Evolutionary conservation across 2,888 invertebrate species (phyloP).

Genomic region (Epiperipatus broadwayi): DNA sequence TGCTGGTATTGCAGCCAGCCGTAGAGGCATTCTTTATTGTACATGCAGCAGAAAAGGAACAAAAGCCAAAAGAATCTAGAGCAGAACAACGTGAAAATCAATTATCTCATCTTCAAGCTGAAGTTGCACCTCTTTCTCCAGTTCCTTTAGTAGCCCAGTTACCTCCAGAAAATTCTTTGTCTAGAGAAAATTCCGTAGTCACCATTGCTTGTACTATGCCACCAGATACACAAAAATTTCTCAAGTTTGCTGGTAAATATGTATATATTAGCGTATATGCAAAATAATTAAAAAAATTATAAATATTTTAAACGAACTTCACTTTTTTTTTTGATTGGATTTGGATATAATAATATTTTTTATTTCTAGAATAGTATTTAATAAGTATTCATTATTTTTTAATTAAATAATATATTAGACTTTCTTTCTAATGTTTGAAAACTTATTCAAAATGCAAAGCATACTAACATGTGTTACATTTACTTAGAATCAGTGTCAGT

Average conservation of each 20-base stretch:
- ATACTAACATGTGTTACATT: too few relatives aligned
- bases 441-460: too few relatives aligned
- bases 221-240: constrained; percentile 52
- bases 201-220: constrained; percentile 27
- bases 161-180: constrained; percentile 17
- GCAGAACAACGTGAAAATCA: constrained; percentile 31
- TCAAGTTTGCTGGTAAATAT: constrained; percentile 50
- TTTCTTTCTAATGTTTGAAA: too few relatives aligned
- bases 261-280: background rate
- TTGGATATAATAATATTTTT: too few relatives aligned
- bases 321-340: too few relatives aligned
- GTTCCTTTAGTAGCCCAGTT: constrained; percentile 16
- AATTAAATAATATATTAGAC: too few relatives aligned
- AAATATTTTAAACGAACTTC: background rate
- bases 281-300: background rate
- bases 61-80: constrained; percentile 18
- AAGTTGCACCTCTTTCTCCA: constrained; percentile 23
- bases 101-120: constrained; percentile 30
- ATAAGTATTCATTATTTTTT: too few relatives aligned
- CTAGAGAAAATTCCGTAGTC: constrained; percentile 22
- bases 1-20: constrained; percentile 61
- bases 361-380: too few relatives aligned
- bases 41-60: constrained; percentile 42
- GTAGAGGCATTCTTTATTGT: constrained; percentile 79
- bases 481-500: too few relatives aligned